Evolutionary conservation across 2,797 vertebrate species (phyloP).

Genomic region (Philypnodon macrostomus): DNA sequence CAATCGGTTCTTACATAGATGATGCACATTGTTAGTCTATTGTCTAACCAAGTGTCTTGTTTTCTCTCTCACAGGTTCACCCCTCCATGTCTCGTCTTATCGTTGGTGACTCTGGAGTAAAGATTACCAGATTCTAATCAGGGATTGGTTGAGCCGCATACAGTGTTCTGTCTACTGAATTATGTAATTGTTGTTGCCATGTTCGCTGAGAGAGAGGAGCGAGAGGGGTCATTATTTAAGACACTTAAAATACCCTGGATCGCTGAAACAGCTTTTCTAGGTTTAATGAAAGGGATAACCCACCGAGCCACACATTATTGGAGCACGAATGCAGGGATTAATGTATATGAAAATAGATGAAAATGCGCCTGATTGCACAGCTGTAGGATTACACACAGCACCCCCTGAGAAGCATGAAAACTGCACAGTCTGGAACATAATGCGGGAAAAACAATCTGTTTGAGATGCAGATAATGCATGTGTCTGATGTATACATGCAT

Average conservation of each 20-base stretch:
- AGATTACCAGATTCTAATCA: constrained; percentile 79
- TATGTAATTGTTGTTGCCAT: constrained; percentile 56
- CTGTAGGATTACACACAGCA: constrained; percentile 61
- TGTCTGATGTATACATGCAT: constrained; percentile 73
- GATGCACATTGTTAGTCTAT: too few relatives aligned
- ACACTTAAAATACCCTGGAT: constrained; percentile 57
- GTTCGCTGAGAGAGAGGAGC: constrained; percentile 21
- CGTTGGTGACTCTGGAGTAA: constrained; percentile 77
- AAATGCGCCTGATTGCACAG: constrained; percentile 70
- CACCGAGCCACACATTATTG: constrained; percentile 56
- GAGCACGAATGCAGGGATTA: constrained; percentile 63
- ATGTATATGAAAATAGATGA: constrained; percentile 65
- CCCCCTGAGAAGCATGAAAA: constrained; percentile 62
- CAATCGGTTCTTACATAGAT: too few relatives aligned
- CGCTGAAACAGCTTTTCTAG: constrained; percentile 62
- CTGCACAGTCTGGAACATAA: constrained; percentile 56
- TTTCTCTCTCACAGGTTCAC: constrained; percentile 71
- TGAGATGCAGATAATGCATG: constrained; percentile 66
- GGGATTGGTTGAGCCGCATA: constrained; percentile 42
- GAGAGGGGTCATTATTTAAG: constrained; percentile 13
- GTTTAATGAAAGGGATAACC: constrained; percentile 72
- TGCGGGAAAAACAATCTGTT: constrained; percentile 60
- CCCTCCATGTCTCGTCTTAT: constrained; percentile 78
- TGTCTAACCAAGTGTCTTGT: constrained; percentile 10
- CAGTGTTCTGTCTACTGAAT: constrained; percentile 52